Base-by-base conservation (phyloP, 2,888 invertebrate species). In the Limnephilus rhombicus region DNA sequence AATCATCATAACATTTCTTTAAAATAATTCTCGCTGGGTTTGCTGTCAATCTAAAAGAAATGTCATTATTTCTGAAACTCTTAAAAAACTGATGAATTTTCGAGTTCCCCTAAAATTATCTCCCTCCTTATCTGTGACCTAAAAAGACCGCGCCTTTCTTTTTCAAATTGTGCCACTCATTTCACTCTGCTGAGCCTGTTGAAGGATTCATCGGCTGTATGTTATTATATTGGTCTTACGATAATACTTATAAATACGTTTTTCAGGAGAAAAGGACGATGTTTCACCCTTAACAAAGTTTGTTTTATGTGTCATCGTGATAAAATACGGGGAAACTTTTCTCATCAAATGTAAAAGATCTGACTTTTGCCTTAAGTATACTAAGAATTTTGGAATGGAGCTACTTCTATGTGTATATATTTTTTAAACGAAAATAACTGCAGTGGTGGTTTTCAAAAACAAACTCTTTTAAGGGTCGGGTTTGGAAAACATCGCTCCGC, bases 261-360 rank as follows among this genome's bases (percentile, higher is more conserved):
- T 41, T 83, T 83, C 83, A 18, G 18, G 37, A 15, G 24, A 83
- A 83, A 83, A 34, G 83, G 24, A 37, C 37, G 37, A 41, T 37
- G 34, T 83, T 83, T 83, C 34, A 9, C 37, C 83, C 83, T 37
- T 83, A 34, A 83, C 31, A 31, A 83, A 31, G 83, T 83, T 68
- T 86, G 15, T 49, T 45, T 24, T 37, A 45, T 15, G 86, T 86
- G 45, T 45, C 86, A n/a, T 86, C n/a, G 45, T 49, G 45, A n/a
- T 86, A 37, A 86, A 86, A n/a, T 86, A 29, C 45, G 29, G 24
- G 7, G 15, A 86, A 86, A 86, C 86, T 86, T 86, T 86, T 86
- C 86, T 86, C 86, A 86, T 86, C 49, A 86, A 86, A 86, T 86
- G n/a, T 41, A 34, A 85, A 18, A 85, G 41, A 37, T 18, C n/a